Base-by-base conservation (phyloP, 92 coral and sea anemone genomes). In the Metridium senile region DNA sequence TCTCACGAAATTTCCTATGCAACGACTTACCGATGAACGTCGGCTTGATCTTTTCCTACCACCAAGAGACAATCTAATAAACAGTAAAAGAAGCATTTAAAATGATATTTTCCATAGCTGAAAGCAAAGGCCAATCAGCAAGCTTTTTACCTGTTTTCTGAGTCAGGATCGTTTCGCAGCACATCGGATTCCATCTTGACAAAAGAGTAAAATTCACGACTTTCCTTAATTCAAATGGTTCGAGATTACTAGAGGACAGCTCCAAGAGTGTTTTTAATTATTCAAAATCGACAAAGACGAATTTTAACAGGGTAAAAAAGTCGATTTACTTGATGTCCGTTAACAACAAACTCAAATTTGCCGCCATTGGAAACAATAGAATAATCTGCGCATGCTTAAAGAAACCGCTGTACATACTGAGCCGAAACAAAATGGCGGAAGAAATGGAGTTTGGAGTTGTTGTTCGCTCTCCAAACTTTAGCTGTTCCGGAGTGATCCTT, bases 401-500 rank as follows among this genome's bases (percentile, higher is more conserved):
- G 23, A n/a, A 19, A 0, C 72, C 33, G 58, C 68, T 58, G 59
- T 20, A 16, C 28, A 21, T 3, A 33, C 74, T 72, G 81, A 34
- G 66, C 31, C 31, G 27, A 51, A 31, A 51, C 30, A 90, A 87
- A 19, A 87, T 87, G 97, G 92, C 78, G 88, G 92, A 87, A 45
- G 85, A 66, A 28, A 47, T 65, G 67, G 62, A 53, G 57, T 58
- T 43, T 33, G 65, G 86, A 0, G 90, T 81, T 30, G 86, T 86
- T 16, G 82, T 86, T 20, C 47, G 78, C 20, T 70, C 79, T 35
- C 69, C 68, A 52, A 78, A 77, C 68, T 43, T 73, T 61, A 91
- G 97, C 78, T 91, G 97, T 33, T 85, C 89, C 57, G 97, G 97
- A 19, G 73, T 85, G 21, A 62, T 91, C 22, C 77, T 91, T 53